Percentiles rank a stretch among this genome's conserved stretches.
phyloP scores from a whole-genome alignment of 2,113 vertebrate species.

The Leucopternis melanops region DNA sequence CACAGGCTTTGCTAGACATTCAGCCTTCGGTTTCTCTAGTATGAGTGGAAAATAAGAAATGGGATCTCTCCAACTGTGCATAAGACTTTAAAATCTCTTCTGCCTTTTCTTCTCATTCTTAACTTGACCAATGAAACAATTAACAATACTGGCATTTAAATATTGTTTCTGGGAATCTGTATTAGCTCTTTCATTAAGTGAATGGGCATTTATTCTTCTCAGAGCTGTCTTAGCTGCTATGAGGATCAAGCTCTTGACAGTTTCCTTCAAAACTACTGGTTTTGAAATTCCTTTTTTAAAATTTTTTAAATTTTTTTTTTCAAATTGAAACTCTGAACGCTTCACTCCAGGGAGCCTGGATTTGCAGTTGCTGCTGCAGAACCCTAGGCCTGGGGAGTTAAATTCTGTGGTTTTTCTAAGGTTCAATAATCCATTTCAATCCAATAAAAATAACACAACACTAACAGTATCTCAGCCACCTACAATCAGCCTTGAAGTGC shows the following conservation, averaged over 20 bases:
- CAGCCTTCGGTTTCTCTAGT: neutral
- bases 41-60: neutral
- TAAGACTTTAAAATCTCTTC: neutral
- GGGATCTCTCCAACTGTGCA: neutral
- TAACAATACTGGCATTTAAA: neutral
- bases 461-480: neutral
- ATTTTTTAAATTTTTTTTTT: neutral
- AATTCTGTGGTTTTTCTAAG: neutral
- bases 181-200: neutral
- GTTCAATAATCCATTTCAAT: neutral
- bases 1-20: neutral
- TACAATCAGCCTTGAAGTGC: neutral
- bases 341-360: neutral
- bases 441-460: neutral
- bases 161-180: neutral
- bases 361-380: neutral
- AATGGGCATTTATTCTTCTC: neutral
- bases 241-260: neutral
- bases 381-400: neutral
- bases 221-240: neutral
- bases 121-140: neutral
- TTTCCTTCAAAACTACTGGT: neutral
- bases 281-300: neutral
- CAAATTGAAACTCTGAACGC: neutral
- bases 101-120: neutral